phyloP scores from a whole-genome alignment of 2,113 vertebrate genomes.

The Hippocampus abdominalis region DNA sequence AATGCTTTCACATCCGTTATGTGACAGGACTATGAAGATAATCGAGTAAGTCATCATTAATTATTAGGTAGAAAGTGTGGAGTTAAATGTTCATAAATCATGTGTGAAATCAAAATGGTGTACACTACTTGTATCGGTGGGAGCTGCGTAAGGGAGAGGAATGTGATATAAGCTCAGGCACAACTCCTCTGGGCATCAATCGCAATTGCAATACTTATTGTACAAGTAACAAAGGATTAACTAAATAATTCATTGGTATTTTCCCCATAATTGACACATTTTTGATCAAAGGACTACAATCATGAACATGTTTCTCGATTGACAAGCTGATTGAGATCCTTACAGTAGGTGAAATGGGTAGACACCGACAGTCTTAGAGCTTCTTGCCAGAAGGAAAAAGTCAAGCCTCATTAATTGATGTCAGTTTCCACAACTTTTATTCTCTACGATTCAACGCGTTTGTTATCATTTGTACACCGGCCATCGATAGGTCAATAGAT shows the following conservation, averaged over 20 bases:
- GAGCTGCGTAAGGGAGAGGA: not conserved
- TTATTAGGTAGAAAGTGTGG: not conserved
- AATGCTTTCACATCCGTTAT: not conserved
- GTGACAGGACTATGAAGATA: too few species aligned
- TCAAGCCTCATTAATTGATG: constrained; percentile 53
- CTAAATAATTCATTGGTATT: not conserved
- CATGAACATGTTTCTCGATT: not conserved
- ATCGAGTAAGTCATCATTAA: not conserved
- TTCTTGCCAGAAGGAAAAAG: constrained; percentile 34
- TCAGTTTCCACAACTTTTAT: constrained; percentile 51
- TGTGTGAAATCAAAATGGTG: too few species aligned
- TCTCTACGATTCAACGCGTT: constrained; percentile 51
- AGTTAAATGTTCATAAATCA: too few species aligned
- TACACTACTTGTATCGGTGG: not conserved
- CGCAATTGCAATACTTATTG: too few species aligned
- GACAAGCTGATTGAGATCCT: too few species aligned
- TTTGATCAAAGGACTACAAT: not conserved
- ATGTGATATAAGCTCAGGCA: not conserved
- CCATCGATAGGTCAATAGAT: constrained; percentile 70
- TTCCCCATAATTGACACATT: not conserved
- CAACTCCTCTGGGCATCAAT: not conserved
- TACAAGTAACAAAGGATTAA: not conserved
- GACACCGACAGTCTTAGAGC: not conserved
- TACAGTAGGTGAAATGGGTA: too few species aligned
- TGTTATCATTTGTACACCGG: constrained; percentile 69